phyloP scores from a whole-genome alignment of 2,113 vertebrate genomes.

The Hypanus sabinus region DNA sequence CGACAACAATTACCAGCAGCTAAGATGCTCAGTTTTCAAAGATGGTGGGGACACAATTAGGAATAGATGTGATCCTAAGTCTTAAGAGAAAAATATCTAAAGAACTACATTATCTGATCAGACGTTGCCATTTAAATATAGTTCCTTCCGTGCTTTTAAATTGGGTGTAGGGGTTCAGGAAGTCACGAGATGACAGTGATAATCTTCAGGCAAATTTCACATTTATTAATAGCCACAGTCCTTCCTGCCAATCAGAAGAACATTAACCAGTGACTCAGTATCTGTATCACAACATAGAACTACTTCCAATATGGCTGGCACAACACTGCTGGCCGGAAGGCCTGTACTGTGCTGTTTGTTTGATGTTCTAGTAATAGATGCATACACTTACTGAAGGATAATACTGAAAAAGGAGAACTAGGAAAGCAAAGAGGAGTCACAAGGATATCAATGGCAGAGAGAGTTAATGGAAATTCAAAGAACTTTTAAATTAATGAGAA shows the following conservation, averaged over 20 bases:
- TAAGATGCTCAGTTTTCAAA: background rate
- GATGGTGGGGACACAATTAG: too few species aligned
- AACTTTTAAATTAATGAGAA: too few species aligned
- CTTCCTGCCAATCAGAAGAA: background rate
- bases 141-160: background rate
- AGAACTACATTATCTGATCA: background rate
- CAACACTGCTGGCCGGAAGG: too few species aligned
- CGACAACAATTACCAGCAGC: background rate
- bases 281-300: background rate
- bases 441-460: too few species aligned
- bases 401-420: too few species aligned
- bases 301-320: background rate
- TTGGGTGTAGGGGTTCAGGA: background rate
- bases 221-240: background rate
- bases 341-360: too few species aligned
- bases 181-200: background rate
- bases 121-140: background rate
- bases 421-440: too few species aligned
- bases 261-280: background rate
- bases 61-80: too few species aligned
- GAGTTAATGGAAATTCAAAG: too few species aligned
- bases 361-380: background rate
- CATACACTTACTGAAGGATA: too few species aligned
- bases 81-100: background rate
- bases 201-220: background rate